These are phyloP conservation scores for Andrena trimmerana DNA, from an alignment of 2,888 invertebrate genomes.

Conservation along the genomic window DNA sequence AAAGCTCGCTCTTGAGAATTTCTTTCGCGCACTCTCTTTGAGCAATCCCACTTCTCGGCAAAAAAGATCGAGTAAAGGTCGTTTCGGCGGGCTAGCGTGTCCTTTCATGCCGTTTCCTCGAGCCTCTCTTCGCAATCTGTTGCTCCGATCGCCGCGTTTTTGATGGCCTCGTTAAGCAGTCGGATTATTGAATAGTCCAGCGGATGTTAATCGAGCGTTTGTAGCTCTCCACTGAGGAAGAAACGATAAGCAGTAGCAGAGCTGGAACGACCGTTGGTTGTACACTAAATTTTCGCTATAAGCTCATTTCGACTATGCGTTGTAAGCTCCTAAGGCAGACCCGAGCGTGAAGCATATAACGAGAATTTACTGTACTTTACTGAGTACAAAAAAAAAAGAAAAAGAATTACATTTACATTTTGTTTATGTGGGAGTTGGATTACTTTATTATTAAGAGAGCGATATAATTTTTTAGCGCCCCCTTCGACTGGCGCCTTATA, in stretches of 20 bases:
- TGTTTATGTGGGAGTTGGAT: no score
- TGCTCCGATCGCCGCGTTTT: constrained; percentile 9
- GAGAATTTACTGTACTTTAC: no score
- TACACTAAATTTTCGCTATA: no score
- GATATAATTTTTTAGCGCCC: no score
- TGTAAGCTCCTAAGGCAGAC: no score
- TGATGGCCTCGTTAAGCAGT: constrained; percentile 15
- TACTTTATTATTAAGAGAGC: no score
- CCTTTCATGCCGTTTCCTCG: constrained; percentile 20
- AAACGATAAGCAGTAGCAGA: not conserved
- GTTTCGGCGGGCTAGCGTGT: not conserved
- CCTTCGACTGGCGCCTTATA: no score
- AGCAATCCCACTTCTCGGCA: constrained; percentile 9
- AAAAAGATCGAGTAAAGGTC: constrained; percentile 11
- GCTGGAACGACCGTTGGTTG: not conserved
- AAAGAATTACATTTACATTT: no score
- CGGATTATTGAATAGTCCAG: not conserved
- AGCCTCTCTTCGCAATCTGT: constrained; percentile 35
- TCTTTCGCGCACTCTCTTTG: constrained; percentile 9
- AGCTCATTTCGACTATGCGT: no score
- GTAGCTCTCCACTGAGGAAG: not conserved
- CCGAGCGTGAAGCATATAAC: no score
- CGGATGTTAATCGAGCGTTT: constrained; percentile 16
- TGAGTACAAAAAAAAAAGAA: no score
- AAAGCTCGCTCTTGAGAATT: constrained; percentile 38